Conservation (phyloP, 1,140 invertebrate species). For the Leucophenga varia region DNA sequence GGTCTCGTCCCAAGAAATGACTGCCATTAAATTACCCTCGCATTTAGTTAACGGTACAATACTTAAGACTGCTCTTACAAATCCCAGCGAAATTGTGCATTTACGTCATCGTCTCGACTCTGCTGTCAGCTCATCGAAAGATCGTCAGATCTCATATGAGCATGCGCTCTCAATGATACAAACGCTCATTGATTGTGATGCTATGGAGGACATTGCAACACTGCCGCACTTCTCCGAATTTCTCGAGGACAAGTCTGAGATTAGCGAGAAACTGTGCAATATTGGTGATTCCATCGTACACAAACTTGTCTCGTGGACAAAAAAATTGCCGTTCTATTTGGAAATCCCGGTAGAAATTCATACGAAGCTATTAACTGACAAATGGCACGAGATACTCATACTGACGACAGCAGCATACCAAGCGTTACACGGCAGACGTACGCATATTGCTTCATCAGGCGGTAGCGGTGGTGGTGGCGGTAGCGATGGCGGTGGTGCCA, state of each 20-base stretch:
- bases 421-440: constrained; percentile 77
- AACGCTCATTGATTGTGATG: constrained; percentile 89
- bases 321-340: constrained; percentile 93
- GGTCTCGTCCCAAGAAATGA: constrained; percentile 50
- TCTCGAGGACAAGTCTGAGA: constrained; percentile 85
- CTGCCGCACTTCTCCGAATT: constrained; percentile 86
- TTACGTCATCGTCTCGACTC: constrained; percentile 83
- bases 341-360: constrained; percentile 94
- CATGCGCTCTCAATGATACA: constrained; percentile 83
- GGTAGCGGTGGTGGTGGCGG: neutral
- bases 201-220: constrained; percentile 92
- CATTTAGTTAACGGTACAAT: constrained; percentile 88
- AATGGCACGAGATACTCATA: constrained; percentile 96
- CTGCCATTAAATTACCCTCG: constrained; percentile 60
- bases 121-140: constrained; percentile 80
- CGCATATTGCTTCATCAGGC: constrained; percentile 17
- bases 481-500: constrained; percentile 1
- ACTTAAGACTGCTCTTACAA: constrained; percentile 89
- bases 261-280: constrained; percentile 89
- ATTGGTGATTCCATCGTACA: constrained; percentile 95
- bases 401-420: constrained; percentile 92
- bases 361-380: constrained; percentile 91
- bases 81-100: constrained; percentile 89
- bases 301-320: constrained; percentile 98
- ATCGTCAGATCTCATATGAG: constrained; percentile 78